phyloP scores from a whole-genome alignment of 1,140 invertebrate species.

The Pachyrhynchus sulphureomaculatus region DNA sequence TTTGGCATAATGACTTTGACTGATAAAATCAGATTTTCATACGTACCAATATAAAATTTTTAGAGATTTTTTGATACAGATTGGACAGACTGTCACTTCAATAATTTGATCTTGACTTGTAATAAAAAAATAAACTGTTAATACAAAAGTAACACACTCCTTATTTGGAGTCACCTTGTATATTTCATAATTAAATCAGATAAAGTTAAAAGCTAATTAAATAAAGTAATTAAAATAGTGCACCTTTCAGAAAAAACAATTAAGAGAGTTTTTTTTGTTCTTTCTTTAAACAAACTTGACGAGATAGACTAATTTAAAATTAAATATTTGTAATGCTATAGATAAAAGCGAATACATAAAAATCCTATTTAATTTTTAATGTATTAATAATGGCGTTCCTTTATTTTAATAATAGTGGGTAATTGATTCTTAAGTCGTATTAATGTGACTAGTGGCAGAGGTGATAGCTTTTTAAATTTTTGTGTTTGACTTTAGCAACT shows the following conservation, averaged over 20 bases:
- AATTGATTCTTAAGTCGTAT: slow-evolving; percentile 20
- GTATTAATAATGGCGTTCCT: slow-evolving; percentile 15
- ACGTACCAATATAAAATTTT: too few relatives aligned
- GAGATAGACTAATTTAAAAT: slow-evolving; percentile 9
- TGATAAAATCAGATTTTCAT: too few relatives aligned
- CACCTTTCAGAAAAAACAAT: slow-evolving; percentile 15
- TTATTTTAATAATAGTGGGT: slow-evolving; percentile 20
- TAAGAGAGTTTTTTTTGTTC: slow-evolving; percentile 8
- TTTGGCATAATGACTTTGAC: too few relatives aligned
- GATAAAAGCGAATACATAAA: slow-evolving; percentile 16
- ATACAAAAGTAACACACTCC: too few relatives aligned
- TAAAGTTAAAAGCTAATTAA: not conserved
- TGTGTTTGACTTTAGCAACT: too few relatives aligned
- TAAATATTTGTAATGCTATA: slow-evolving; percentile 23
- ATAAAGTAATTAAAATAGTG: slow-evolving; percentile 17
- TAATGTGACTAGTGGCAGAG: slow-evolving; percentile 10
- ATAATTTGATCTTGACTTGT: too few relatives aligned
- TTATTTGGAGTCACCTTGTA: too few relatives aligned
- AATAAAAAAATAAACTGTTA: too few relatives aligned
- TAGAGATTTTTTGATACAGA: too few relatives aligned
- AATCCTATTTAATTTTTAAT: slow-evolving; percentile 22
- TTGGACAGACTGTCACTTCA: too few relatives aligned
- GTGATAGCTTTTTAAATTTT: slow-evolving; percentile 11
- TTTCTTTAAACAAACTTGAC: slow-evolving; percentile 6
- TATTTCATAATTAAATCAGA: slow-evolving; percentile 9